Percentiles rank a stretch among this genome's conserved stretches.
These are phyloP conservation scores for Mactromeris polynyma DNA, from an alignment of 2,888 invertebrate genomes.

Conservation along the genomic window DNA sequence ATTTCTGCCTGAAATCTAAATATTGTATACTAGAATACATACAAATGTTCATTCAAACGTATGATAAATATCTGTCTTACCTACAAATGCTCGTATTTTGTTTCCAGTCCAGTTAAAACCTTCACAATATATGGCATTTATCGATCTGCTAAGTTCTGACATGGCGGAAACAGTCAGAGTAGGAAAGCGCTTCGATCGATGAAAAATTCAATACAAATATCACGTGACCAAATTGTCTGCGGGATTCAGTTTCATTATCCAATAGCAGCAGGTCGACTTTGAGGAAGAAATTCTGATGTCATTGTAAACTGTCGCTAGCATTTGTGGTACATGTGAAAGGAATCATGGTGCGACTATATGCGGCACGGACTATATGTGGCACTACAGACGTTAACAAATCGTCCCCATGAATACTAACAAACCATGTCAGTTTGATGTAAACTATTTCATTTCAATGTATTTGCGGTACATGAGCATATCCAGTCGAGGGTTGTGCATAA, in stretches of 20 bases:
- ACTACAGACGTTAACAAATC: no score
- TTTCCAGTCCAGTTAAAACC: neutral
- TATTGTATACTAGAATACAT: neutral
- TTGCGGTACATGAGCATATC: no score
- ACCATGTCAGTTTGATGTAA: no score
- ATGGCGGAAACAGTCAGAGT: neutral
- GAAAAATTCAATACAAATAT: slow-evolving; percentile 14
- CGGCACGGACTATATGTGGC: no score
- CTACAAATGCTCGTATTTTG: neutral
- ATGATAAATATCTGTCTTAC: neutral
- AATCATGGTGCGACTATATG: neutral
- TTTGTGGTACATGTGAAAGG: neutral
- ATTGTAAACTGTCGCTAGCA: neutral
- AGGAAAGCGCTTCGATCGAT: neutral
- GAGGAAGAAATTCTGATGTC: neutral
- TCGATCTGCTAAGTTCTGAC: neutral
- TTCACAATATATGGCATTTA: neutral
- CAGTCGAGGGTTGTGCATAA: no score
- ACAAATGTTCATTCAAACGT: neutral
- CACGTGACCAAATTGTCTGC: slow-evolving; percentile 24
- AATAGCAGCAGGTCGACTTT: neutral
- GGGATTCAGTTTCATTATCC: neutral
- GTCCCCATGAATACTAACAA: no score
- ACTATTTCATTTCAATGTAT: no score
- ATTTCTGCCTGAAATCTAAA: neutral